Percentiles rank a stretch among this genome's conserved stretches.
phyloP scores from a whole-genome alignment of 1,140 invertebrate genomes.

The Drosophila dunni region DNA sequence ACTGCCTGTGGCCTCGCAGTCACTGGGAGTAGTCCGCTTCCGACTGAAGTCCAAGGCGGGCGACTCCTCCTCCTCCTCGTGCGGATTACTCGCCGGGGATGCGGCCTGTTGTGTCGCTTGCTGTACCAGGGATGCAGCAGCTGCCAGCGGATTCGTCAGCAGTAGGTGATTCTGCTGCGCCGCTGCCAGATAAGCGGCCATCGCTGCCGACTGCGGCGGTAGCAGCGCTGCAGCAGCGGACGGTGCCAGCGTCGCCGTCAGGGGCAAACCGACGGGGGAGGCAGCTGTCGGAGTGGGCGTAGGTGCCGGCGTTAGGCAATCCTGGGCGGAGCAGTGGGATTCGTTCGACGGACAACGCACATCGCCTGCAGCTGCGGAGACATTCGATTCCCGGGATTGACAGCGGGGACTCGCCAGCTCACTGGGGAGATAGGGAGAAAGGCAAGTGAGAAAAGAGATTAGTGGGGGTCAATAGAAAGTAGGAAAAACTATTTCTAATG shows the following conservation, averaged over 20 bases:
- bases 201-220: constrained; percentile 91
- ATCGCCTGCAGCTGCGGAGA: constrained; percentile 84
- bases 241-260: constrained; percentile 85
- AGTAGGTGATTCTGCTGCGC: constrained; percentile 91
- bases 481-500: not conserved
- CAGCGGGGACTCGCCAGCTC: constrained; percentile 91
- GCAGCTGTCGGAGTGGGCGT: constrained; percentile 85
- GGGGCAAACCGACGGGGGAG: constrained; percentile 86
- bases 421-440: constrained; percentile 85
- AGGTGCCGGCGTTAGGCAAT: constrained; percentile 86
- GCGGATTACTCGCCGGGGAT: constrained; percentile 84
- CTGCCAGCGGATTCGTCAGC: constrained; percentile 90
- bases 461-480: not conserved
- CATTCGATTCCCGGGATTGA: constrained; percentile 90
- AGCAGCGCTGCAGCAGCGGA: constrained; percentile 87
- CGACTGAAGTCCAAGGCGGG: constrained; percentile 92
- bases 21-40: constrained; percentile 78
- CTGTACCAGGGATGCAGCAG: constrained; percentile 85
- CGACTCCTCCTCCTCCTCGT: constrained; percentile 85
- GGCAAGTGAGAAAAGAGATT: not conserved
- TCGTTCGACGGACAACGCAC: constrained; percentile 88
- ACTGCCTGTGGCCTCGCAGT: constrained; percentile 47
- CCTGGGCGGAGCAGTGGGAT: constrained; percentile 88
- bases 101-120: constrained; percentile 86
- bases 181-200: constrained; percentile 90